Evolutionary conservation across 2,888 invertebrate genomes (phyloP).

Genomic region (Lasioglossum malachurum): DNA sequence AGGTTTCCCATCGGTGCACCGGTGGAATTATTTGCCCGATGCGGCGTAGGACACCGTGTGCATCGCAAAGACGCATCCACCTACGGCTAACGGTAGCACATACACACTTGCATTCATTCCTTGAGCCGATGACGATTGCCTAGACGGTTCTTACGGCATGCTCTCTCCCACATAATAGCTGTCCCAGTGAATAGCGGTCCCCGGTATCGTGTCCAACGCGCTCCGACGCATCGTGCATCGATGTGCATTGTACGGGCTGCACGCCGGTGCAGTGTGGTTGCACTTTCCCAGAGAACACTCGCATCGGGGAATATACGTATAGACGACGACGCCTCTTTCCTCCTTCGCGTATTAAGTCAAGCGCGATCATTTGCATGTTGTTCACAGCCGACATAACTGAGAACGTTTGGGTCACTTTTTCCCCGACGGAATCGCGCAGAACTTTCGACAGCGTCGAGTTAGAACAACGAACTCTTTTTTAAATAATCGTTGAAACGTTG

Average conservation of each 20-base stretch:
- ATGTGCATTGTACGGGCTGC: slow-evolving; percentile 25
- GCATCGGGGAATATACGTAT: slow-evolving; percentile 8
- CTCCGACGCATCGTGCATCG: slow-evolving; percentile 30
- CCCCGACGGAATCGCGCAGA: not conserved
- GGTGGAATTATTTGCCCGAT: not conserved
- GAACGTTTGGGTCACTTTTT: not conserved
- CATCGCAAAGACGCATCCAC: not conserved
- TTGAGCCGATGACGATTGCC: slow-evolving; percentile 16
- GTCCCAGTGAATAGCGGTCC: slow-evolving; percentile 1
- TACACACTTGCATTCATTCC: not conserved
- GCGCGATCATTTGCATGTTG: not conserved
- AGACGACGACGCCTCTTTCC: not conserved
- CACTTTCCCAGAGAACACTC: slow-evolving; percentile 25
- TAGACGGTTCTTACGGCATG: not conserved
- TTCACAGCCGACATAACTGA: not conserved
- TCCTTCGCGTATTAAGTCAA: not conserved
- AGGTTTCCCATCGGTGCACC: not conserved
- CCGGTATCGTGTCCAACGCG: slow-evolving; percentile 22
- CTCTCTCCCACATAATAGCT: slow-evolving; percentile 15
- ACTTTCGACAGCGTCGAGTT: not conserved
- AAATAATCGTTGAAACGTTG: not conserved
- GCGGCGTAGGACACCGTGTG: not conserved
- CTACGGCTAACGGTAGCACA: not conserved
- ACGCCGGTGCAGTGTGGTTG: not conserved
- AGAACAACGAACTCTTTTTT: not conserved